Base-by-base conservation (phyloP, 2,113 vertebrate species). In the Antennarius striatus region DNA sequence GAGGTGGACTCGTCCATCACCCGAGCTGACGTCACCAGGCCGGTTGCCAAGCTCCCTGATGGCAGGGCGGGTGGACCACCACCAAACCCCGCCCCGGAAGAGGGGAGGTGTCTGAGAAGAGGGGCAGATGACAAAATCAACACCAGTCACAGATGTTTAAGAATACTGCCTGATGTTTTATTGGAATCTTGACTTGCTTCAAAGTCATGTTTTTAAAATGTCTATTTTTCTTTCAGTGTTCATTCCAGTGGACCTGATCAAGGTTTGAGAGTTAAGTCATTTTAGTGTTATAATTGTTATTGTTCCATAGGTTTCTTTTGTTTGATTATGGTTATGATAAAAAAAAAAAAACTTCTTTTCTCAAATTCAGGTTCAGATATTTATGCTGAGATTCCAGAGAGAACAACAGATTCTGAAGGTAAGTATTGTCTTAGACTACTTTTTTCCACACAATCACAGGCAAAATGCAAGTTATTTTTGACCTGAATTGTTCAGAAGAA, bases 361-460 rank as follows among this genome's bases (percentile, higher is more conserved):
- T 55, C 6, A 46, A 30, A 28, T 72, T 56, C 56, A 99, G 96
- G 87, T 56, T 95, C 95, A 0, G 96, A 97, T 53, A 96, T 98
- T 78, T 98, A 98, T 9, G 91, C 90, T 0, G 96, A 98, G 88
- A 98, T 98, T 65, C 89, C 93, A 0, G 96, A 98, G 6, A 15
- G 39, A 0, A 10, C 8, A 5, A 43, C 14, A 9, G 56, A 63
- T 11, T 42, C 70, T 17, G 8, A 48, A 66, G 85, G 86, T 89
- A 56, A 87, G 83, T 1, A 16, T 16, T n/a, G 13, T n/a, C 43
- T 40, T 40, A 40, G 9, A 5, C 39, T 40, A 12, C 3, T 43
- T 43, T 11, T 11, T 10, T 12, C 39, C 39, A 40, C 3, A 22
- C 22, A 22, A 22, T 2, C 22, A 22, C 22, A 22, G 1, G 22